A percentile compares a stretch with the other conserved stretches of the same genome.
phyloP scores from a whole-genome alignment of 1,140 invertebrate species.

The Camponotus pennsylvanicus region DNA sequence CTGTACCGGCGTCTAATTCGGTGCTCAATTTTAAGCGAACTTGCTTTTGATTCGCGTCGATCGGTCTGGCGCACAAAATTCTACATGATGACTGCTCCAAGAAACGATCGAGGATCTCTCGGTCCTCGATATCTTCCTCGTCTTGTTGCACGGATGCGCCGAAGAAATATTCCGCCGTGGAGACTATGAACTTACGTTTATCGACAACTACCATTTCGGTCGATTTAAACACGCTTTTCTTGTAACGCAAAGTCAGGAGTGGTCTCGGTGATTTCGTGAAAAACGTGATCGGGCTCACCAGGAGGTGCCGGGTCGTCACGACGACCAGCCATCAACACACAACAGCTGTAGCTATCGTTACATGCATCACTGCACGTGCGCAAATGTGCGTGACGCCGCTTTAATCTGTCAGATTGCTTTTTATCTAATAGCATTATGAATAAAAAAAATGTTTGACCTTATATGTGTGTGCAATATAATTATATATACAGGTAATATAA shows the following conservation, averaged over 20 bases:
- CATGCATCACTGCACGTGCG: constrained; percentile 51
- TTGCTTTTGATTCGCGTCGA: constrained; percentile 45
- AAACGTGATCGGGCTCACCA: constrained; percentile 1
- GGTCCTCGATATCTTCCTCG: constrained; percentile 64
- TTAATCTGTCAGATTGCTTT: constrained; percentile 31
- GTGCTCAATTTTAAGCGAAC: constrained; percentile 74
- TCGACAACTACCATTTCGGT: constrained; percentile 80
- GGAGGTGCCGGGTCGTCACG: constrained; percentile 62
- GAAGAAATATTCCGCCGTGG: constrained; percentile 82
- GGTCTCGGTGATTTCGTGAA: background rate
- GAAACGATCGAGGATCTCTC: constrained; percentile 78
- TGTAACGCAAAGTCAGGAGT: background rate
- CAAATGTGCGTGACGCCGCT: constrained; percentile 18
- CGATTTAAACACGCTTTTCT: background rate
- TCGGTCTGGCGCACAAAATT: constrained; percentile 76
- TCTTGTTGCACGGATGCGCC: constrained; percentile 69
- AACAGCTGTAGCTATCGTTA: constrained; percentile 48
- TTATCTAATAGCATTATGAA: background rate
- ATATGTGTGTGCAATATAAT: too few relatives aligned
- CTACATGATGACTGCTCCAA: constrained; percentile 79
- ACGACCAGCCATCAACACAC: constrained; percentile 56
- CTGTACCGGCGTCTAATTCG: constrained; percentile 72
- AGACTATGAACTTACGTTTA: constrained; percentile 78
- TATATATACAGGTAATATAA: too few relatives aligned
- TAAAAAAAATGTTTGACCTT: background rate